Percentiles rank a stretch among this genome's conserved stretches.
Conservation (phyloP, 2,113 vertebrate genomes). For the Scomber scombrus region DNA sequence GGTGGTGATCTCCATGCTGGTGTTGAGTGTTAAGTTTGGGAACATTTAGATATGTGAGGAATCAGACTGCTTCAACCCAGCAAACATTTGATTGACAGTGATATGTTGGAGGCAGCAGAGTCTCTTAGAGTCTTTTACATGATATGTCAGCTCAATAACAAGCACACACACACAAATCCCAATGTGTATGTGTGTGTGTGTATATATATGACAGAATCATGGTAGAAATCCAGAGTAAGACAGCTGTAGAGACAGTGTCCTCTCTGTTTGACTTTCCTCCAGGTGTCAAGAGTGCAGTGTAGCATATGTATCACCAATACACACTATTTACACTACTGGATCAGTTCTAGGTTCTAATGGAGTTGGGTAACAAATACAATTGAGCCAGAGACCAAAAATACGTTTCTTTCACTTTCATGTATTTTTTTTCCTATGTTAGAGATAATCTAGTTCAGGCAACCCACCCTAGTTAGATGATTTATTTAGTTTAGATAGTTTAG, state of each 20-base stretch:
- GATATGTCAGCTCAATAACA: conserved; percentile 13
- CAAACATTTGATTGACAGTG: conserved; percentile 30
- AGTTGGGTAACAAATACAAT: too few species aligned
- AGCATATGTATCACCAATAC: too few species aligned
- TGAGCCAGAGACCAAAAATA: too few species aligned
- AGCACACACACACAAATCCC: background rate
- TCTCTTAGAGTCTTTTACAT: conserved; percentile 17
- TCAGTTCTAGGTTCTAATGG: too few species aligned
- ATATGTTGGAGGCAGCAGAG: conserved; percentile 23
- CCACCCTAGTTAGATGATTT: too few species aligned
- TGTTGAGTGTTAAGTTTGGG: conserved; percentile 29
- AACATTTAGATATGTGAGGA: conserved; percentile 27
- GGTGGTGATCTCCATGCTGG: conserved; percentile 46
- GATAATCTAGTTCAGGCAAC: too few species aligned
- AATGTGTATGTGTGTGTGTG: background rate
- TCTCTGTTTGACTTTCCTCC: background rate
- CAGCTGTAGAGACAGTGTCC: background rate
- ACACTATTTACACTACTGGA: too few species aligned
- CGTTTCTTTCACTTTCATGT: too few species aligned
- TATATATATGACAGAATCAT: background rate
- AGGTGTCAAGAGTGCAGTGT: too few species aligned
- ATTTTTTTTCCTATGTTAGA: too few species aligned
- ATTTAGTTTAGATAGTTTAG: too few species aligned
- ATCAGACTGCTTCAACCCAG: conserved; percentile 11
- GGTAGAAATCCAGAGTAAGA: background rate